Percentiles rank a stretch among this genome's conserved stretches.
Conservation (phyloP, 2,888 invertebrate genomes). For the Tenthredo amoena region DNA sequence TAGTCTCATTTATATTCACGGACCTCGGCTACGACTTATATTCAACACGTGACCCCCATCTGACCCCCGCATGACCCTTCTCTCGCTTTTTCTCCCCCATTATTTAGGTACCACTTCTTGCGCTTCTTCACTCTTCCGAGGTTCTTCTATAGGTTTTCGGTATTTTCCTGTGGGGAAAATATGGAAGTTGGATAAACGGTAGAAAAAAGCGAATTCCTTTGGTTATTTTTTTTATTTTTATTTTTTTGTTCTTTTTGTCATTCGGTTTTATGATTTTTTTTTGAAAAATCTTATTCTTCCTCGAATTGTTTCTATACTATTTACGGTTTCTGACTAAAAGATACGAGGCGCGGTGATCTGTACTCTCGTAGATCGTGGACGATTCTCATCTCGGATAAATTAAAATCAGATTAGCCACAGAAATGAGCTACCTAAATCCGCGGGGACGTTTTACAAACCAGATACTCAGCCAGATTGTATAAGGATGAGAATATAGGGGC, state of each 20-base stretch:
- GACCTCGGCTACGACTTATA: constrained; percentile 55
- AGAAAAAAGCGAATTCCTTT: background rate
- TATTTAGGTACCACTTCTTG: background rate
- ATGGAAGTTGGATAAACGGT: background rate
- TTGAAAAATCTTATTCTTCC: background rate
- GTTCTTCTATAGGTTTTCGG: background rate
- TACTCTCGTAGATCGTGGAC: background rate
- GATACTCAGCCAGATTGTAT: background rate
- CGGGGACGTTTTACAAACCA: background rate
- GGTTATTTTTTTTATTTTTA: background rate
- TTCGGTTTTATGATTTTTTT: background rate
- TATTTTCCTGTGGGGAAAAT: background rate
- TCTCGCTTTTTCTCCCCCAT: background rate
- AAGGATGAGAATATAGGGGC: background rate
- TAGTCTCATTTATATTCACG: constrained; percentile 77
- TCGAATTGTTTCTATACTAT: background rate
- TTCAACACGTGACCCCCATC: constrained; percentile 47
- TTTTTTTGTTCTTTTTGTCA: background rate
- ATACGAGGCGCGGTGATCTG: background rate
- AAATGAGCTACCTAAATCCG: constrained; percentile 9
- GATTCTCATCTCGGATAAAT: constrained; percentile 2
- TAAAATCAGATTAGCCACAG: background rate
- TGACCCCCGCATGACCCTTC: constrained; percentile 40
- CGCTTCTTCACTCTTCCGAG: background rate
- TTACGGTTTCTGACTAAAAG: background rate